These are phyloP conservation scores for Perognathus longimembris DNA, from an alignment of 2,113 vertebrate genomes.

Conservation along the genomic window DNA sequence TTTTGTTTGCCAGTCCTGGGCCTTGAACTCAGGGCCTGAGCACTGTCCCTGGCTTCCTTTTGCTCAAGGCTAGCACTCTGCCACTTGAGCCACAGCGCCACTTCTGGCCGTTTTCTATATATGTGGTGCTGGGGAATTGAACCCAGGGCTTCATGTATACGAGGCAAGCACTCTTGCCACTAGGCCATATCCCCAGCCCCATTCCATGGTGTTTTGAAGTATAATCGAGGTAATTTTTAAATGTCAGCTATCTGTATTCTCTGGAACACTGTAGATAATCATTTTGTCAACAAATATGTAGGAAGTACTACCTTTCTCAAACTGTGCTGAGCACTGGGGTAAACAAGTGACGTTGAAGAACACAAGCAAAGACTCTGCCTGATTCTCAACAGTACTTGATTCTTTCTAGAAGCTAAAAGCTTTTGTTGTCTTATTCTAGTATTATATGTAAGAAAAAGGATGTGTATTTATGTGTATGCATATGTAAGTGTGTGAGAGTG, in stretches of 20 bases:
- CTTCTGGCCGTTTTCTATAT: no score
- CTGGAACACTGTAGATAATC: neutral
- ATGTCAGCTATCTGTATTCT: neutral
- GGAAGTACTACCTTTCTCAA: neutral
- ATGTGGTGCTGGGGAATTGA: no score
- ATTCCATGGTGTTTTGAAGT: neutral
- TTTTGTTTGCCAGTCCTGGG: no score
- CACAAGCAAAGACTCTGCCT: neutral
- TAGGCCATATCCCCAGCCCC: no score
- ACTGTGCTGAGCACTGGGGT: neutral
- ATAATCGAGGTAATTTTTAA: neutral
- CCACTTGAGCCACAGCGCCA: no score
- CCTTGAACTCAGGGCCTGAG: no score
- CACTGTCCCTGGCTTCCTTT: no score
- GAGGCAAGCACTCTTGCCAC: no score
- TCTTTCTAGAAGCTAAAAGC: neutral
- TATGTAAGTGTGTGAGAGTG: neutral
- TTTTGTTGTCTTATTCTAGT: neutral
- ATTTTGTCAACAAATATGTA: neutral
- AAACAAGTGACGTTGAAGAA: neutral
- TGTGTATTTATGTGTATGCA: neutral
- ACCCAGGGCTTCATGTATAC: no score
- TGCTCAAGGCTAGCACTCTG: no score
- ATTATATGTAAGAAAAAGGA: neutral
- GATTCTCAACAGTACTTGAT: neutral